Evolutionary conservation across 2,888 invertebrate species (phyloP).

Genomic region (Drosophila trichaetosa): DNA sequence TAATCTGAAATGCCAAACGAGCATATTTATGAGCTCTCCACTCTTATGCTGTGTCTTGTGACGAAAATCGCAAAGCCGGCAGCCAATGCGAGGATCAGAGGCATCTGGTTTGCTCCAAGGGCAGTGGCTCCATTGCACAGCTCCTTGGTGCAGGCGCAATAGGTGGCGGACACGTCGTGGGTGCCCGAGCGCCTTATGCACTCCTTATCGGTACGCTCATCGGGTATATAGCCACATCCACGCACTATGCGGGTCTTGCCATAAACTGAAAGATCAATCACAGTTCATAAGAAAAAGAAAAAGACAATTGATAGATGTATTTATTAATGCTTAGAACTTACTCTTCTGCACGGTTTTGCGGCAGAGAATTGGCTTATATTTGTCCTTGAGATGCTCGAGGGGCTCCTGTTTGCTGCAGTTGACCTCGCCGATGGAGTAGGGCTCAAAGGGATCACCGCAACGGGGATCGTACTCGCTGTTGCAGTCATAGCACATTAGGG

Average conservation of each 20-base stretch:
- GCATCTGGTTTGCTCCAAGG: conserved; percentile 49
- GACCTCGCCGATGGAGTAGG: conserved; percentile 92
- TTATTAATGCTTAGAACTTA: conserved; percentile 79
- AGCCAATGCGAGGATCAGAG: conserved; percentile 68
- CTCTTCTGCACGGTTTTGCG: conserved; percentile 93
- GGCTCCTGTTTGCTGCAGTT: conserved; percentile 92
- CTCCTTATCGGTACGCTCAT: conserved; percentile 86
- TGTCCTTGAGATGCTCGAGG: conserved; percentile 88
- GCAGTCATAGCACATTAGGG: conserved; percentile 94
- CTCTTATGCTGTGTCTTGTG: conserved; percentile 68
- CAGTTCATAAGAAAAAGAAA: neutral
- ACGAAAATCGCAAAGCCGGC: conserved; percentile 62
- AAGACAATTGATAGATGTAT: neutral
- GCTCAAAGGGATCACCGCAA: conserved; percentile 95
- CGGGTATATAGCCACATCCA: conserved; percentile 91
- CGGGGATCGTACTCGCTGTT: conserved; percentile 95
- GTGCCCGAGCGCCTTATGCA: conserved; percentile 90
- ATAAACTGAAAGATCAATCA: conserved; percentile 88
- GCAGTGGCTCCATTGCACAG: conserved; percentile 89
- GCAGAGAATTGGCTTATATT: conserved; percentile 88
- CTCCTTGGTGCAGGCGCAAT: conserved; percentile 92
- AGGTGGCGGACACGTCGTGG: conserved; percentile 90
- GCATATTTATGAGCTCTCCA: conserved; percentile 67
- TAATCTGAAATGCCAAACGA: conserved; percentile 37
- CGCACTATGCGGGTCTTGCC: conserved; percentile 91